Evolutionary conservation across 2,797 vertebrate species (phyloP), one percentile per base, ranked within the genome.

Genomic region (Enteromius afrohamiltoni): DNA sequence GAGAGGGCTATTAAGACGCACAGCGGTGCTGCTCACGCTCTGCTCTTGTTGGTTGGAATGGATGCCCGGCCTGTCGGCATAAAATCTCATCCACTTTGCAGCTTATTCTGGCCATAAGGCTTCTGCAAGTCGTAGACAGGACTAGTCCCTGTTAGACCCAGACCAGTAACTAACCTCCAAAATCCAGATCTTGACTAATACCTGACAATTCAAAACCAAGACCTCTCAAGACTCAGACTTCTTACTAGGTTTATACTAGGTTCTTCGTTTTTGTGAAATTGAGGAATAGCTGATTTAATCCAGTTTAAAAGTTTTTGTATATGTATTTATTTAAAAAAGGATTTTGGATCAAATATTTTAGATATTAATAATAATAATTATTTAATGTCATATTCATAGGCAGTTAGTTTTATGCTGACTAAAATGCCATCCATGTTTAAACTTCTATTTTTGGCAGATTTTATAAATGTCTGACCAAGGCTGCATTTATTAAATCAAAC

Each of bases 1-100:
- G 79, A 79, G 47, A 86, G 68, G 26, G 45, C 49, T 76, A 68
- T 87, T 86, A 80, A 82, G 77, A 49, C 37, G 40, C 77, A 34
- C 83, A 69, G 87, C 23, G 21, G 77, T 77, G 51, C 79, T 84
- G 53, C 42, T 78, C 58, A 34, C 23, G 21, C 51, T 21, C 17
- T 79, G 60, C 78, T 70, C 26, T 69, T 49, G 2, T 55, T 51
- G 55, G 49, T 64, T 83, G 87, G 64, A 47, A 60, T 19, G 14
- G 21, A 49, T 60, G 47, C 31, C 60, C 47, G 3, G 58, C 65
- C 29, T 37, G 51, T 64, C 42, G 3, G 21, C 45, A 6, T 82
- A 40, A 40, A 75, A 47, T 62, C 34, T 65, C 6, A 6, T 31
- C 16, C 21, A 26, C n/a, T 67, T 76, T 75, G 29, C 70, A 65